Percentiles rank a stretch among this genome's conserved stretches.
These are phyloP conservation scores for Carduelis carduelis DNA, from an alignment of 2,797 vertebrate species.

Conservation along the genomic window DNA sequence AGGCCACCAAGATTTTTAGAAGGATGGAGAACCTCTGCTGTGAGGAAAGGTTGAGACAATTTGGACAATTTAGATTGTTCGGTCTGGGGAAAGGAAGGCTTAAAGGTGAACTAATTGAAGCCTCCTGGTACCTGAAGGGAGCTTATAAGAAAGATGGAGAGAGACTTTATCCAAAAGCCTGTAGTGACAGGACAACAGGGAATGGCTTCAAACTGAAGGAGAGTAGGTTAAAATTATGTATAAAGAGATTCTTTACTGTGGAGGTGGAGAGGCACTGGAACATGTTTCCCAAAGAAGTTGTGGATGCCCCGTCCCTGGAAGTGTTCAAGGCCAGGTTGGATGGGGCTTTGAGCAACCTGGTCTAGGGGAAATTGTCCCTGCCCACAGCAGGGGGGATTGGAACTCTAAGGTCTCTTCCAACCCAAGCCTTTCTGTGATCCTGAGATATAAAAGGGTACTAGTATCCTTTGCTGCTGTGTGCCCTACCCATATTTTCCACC, in stretches of 20 bases:
- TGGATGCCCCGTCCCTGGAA: neutral
- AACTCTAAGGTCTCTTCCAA: neutral
- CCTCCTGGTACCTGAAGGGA: neutral
- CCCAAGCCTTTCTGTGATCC: neutral
- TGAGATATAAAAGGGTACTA: neutral
- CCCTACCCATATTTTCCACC: neutral
- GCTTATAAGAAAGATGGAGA: neutral
- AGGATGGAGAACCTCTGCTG: neutral
- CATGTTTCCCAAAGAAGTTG: neutral
- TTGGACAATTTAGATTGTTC: neutral
- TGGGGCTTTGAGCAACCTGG: neutral
- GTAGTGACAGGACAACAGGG: neutral
- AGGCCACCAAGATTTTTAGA: neutral
- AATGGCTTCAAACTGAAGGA: neutral
- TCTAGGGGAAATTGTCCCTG: neutral
- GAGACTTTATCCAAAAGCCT: neutral
- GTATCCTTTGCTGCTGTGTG: neutral
- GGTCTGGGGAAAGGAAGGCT: neutral
- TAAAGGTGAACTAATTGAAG: neutral
- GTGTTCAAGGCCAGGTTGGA: neutral
- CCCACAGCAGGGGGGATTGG: neutral
- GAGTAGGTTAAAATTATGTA: neutral
- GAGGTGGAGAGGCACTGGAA: neutral
- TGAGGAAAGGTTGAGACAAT: neutral
- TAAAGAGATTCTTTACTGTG: neutral